Percentiles rank a stretch among this genome's conserved stretches.
phyloP scores from a whole-genome alignment of 2,888 invertebrate species.

The Linnaemya tessellans region DNA sequence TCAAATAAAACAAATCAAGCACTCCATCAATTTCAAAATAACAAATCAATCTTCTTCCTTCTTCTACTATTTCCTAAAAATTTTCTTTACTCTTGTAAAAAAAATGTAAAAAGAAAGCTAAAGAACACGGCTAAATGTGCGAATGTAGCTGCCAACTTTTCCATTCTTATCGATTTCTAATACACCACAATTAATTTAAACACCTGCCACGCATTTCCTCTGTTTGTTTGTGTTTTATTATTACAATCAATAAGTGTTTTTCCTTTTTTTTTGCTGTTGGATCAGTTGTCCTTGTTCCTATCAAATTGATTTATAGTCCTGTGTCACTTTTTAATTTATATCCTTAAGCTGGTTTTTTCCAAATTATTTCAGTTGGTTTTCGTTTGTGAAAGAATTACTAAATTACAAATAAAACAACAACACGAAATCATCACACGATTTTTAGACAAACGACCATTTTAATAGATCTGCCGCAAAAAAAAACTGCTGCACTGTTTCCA shows the following conservation, averaged over 20 bases:
- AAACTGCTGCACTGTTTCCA: too few species aligned
- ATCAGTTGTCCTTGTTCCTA: not conserved
- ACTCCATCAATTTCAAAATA: constrained; percentile 56
- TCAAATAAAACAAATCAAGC: constrained; percentile 29
- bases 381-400: not conserved
- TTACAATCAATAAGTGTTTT: not conserved
- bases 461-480: too few species aligned
- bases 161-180: not conserved
- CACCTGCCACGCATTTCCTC: constrained; percentile 26
- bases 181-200: not conserved
- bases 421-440: too few species aligned
- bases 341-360: not conserved
- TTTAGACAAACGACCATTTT: too few species aligned
- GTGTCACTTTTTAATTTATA: not conserved
- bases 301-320: not conserved
- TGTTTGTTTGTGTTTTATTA: not conserved
- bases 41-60: constrained; percentile 42
- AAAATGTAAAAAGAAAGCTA: constrained; percentile 30
- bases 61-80: not conserved
- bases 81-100: not conserved
- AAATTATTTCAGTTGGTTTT: constrained; percentile 5
- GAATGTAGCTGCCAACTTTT: constrained; percentile 22
- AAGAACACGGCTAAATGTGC: constrained; percentile 6
- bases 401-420: too few species aligned
- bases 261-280: not conserved